Base-by-base conservation (phyloP, 2,113 vertebrate genomes). In the Dicentrarchus labrax region DNA sequence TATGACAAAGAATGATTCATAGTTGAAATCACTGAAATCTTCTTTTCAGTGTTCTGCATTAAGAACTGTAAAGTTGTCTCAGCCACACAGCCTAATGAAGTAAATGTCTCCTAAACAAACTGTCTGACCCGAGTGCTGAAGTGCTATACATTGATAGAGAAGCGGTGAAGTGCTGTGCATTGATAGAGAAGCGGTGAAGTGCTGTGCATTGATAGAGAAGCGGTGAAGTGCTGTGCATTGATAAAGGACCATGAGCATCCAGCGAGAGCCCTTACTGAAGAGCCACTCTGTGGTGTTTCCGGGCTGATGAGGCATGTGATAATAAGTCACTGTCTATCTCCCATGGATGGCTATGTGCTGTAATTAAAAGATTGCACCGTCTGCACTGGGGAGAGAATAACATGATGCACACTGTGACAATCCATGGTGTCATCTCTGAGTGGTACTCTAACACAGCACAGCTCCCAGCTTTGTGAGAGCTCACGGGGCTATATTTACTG, bases 291-390 rank as follows among this genome's bases (percentile, higher is more conserved):
- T 50, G 22, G 54, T 50, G 71, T 88, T 75, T 73, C 47, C 39
- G 48, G 50, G 57, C 60, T 62, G 22, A 81, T 70, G 62, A 66
- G 60, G 41, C 76, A 38, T 66, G 17, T 38, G 74, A 74, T 74
- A 77, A 82, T 78, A 78, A 89, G 81, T 73, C 76, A 8, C 62
- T 11, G 68, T 85, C 82, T 43, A 77, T 86, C 85, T 71, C 41
- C 64, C 54, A 3, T 67, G 69, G 62, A 86, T 36, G 3, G 4
- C 9, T 17, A 6, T n/a, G 51, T 67, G 39, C 77, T 85, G 85
- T 85, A 86, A 90, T 90, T 92, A 86, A 85, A 89, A 85, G 85
- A 59, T 45, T 87, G 41, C 38, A 21, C 54, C 13, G 64, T 87
- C 85, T 83, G 72, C 73, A 56, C 59, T 79, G 6, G 39, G 54